A percentile compares a stretch with the other conserved stretches of the same genome.
phyloP scores from a whole-genome alignment of 2,888 invertebrate genomes.

The Zonitis immaculata region DNA sequence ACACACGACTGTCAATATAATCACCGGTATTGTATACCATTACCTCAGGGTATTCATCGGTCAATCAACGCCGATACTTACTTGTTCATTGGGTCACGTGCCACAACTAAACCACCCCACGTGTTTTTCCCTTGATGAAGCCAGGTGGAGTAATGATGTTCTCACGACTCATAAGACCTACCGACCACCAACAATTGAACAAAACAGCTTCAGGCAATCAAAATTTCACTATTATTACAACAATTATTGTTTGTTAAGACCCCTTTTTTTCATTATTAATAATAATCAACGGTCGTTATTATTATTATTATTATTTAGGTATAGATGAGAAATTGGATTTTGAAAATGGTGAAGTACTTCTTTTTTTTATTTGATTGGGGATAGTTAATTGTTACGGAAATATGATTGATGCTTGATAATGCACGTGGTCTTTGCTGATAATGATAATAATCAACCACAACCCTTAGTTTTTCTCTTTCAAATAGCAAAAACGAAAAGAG shows the following conservation, averaged over 20 bases:
- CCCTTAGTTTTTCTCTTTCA: too few relatives aligned
- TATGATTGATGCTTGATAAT: neutral
- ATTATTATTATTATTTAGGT: too few relatives aligned
- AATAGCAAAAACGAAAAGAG: too few relatives aligned
- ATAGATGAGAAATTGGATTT: neutral
- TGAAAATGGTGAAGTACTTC: neutral
- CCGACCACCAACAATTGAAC: conserved; percentile 33
- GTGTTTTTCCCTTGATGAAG: conserved; percentile 31
- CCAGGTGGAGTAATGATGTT: conserved; percentile 36
- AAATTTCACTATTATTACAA: conserved; percentile 35
- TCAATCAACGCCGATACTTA: conserved; percentile 45
- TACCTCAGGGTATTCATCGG: conserved; percentile 43
- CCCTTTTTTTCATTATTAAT: too few relatives aligned
- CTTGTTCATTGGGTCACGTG: conserved; percentile 43
- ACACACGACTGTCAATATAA: conserved; percentile 39
- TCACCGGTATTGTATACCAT: conserved; percentile 41
- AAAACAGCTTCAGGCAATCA: conserved; percentile 32
- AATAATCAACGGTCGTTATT: conserved; percentile 4
- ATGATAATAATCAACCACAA: neutral
- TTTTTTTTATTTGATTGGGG: too few relatives aligned
- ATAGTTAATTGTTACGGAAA: neutral
- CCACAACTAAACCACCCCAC: conserved; percentile 30
- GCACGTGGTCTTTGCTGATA: neutral
- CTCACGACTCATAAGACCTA: too few relatives aligned
- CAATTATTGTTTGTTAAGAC: conserved; percentile 29